Conservation (phyloP, 2,797 vertebrate genomes). For the Threskiornis aethiopicus region DNA sequence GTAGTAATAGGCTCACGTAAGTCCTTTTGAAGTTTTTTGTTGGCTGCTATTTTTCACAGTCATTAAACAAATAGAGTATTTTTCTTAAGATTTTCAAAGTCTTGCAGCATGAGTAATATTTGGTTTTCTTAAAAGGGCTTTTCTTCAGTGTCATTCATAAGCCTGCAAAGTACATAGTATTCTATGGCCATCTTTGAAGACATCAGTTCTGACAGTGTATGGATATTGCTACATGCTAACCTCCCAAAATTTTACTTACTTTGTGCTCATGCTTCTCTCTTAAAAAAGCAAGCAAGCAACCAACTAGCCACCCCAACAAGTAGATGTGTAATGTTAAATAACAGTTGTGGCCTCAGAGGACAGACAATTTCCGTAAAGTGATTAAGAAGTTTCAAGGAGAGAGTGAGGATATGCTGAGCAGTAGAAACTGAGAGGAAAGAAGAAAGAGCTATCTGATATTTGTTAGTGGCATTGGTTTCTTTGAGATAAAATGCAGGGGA, state of each 20-base stretch:
- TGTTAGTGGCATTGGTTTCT: background rate
- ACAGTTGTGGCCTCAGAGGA: background rate
- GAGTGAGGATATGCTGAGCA: background rate
- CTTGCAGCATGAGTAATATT: background rate
- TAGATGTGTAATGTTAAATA: background rate
- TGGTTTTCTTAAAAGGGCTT: background rate
- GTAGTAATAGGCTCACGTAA: background rate
- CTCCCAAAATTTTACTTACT: background rate
- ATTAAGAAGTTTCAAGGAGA: background rate
- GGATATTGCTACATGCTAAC: background rate
- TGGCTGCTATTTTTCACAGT: background rate
- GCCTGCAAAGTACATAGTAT: accelerated
- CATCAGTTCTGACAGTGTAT: background rate
- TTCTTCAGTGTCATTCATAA: background rate
- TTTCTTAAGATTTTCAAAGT: background rate
- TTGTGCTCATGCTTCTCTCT: background rate
- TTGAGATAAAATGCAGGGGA: background rate
- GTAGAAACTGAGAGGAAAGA: background rate
- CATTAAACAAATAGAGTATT: background rate
- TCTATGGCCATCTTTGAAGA: background rate
- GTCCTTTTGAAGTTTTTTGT: background rate
- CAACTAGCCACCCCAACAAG: background rate
- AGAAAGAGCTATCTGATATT: background rate
- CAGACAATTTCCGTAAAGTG: background rate
- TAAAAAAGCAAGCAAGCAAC: background rate